Evolutionary conservation across 2,797 vertebrate species (phyloP), one percentile per base, ranked within the genome.

Genomic region (Acipenser ruthenus): DNA sequence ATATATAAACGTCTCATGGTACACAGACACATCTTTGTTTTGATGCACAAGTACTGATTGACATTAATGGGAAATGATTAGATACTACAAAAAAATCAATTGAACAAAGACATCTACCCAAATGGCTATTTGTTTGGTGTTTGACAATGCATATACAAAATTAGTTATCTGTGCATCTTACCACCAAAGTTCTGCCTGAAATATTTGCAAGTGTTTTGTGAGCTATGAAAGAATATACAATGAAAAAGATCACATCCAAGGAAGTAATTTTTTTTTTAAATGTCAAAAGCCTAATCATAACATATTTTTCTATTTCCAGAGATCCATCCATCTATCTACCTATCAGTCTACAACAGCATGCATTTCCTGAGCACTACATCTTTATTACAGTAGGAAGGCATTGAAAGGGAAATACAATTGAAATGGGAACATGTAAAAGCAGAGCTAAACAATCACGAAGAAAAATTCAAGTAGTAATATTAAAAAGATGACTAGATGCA

Each of bases 161-260:
- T 37, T 37, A 37, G 37, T 4, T 37, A 37, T 37, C 37, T 37
- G 37, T 37, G 37, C 37, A 37, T 37, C 3, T 37, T 37, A 37
- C 37, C 37, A 37, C 37, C 37, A 37, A 37, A 37, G 37, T 37
- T 37, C 37, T 37, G 37, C 37, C 37, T 37, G 4, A 37, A 37
- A 37, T 37, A 37, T 73, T 76, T 76, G 50, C 85, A 87, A 84
- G 74, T 88, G 86, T 77, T n/a, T 12, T 15, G 58, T 15, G 67
- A 70, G 70, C 69, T 37, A 13, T 74, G 49, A 50, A 71, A 72
- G 82, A 85, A 87, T 85, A 77, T 82, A 78, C 82, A 87, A 86
- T 87, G 84, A 83, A 62, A 67, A 74, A 78, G 72, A 82, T 84
- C 71, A 77, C 70, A 75, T 73, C 65, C 62, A 75, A 75, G 75